These are phyloP conservation scores for Thymelicus sylvestris DNA, from an alignment of 2,888 invertebrate genomes.

Conservation along the genomic window DNA sequence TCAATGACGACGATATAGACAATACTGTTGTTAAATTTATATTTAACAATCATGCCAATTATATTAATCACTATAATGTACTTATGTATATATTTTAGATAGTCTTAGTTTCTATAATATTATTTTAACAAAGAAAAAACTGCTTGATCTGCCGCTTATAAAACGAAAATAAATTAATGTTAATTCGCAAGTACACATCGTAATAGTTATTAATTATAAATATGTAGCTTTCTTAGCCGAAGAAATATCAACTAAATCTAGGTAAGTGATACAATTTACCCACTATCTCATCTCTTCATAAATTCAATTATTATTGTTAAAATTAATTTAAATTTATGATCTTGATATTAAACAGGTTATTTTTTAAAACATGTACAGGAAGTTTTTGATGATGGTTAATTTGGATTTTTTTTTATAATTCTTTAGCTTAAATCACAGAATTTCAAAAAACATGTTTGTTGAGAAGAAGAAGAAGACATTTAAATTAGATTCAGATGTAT, in stretches of 20 bases:
- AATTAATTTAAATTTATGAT: not conserved
- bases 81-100: slow-evolving; percentile 8
- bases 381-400: not conserved
- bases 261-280: not conserved
- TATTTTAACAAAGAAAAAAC: not conserved
- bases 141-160: slow-evolving; percentile 19
- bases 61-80: not conserved
- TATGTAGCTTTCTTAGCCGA: not conserved
- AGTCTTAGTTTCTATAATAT: slow-evolving; percentile 21
- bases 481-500: not conserved
- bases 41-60: not conserved
- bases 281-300: not conserved
- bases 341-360: not conserved
- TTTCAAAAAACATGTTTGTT: not conserved
- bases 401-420: too few species aligned
- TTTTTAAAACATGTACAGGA: not conserved
- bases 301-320: too few species aligned
- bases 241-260: not conserved
- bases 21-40: not conserved
- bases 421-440: not conserved
- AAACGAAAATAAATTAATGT: not conserved
- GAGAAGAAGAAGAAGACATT: not conserved
- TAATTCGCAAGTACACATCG: not conserved
- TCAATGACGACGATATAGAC: not conserved
- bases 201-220: slow-evolving; percentile 1